Conservation (phyloP, 2,113 vertebrate species). For the Pelvicachromis taeniatus region DNA sequence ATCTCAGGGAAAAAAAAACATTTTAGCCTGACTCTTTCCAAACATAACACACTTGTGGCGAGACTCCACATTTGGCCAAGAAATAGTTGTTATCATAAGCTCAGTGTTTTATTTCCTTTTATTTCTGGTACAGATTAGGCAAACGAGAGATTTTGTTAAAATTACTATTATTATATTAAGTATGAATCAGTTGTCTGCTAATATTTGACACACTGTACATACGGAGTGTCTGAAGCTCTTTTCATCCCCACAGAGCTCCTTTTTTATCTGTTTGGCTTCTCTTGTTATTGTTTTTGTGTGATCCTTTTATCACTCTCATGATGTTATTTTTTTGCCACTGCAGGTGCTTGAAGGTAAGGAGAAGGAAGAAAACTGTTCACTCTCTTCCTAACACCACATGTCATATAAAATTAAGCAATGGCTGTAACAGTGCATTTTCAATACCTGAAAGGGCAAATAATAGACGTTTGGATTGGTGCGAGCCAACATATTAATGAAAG, state of each 20-base stretch:
- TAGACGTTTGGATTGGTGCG: background rate
- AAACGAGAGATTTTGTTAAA: background rate
- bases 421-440: background rate
- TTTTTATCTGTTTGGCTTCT: background rate
- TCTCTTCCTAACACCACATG: background rate
- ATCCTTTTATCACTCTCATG: background rate
- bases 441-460: background rate
- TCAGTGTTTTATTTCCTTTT: background rate
- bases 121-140: background rate
- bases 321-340: background rate
- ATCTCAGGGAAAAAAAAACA: background rate
- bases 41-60: background rate
- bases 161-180: background rate
- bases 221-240: background rate
- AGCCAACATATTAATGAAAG: background rate
- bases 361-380: background rate
- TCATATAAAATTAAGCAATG: background rate
- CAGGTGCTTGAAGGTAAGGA: background rate
- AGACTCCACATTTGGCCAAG: background rate
- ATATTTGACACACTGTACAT: background rate
- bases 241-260: background rate
- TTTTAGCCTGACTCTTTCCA: background rate
- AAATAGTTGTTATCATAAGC: background rate
- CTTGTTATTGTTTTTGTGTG: background rate
- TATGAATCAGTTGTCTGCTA: background rate